phyloP scores from a whole-genome alignment of 2,888 invertebrate genomes.

The Hirtodrosophila alboralis region DNA sequence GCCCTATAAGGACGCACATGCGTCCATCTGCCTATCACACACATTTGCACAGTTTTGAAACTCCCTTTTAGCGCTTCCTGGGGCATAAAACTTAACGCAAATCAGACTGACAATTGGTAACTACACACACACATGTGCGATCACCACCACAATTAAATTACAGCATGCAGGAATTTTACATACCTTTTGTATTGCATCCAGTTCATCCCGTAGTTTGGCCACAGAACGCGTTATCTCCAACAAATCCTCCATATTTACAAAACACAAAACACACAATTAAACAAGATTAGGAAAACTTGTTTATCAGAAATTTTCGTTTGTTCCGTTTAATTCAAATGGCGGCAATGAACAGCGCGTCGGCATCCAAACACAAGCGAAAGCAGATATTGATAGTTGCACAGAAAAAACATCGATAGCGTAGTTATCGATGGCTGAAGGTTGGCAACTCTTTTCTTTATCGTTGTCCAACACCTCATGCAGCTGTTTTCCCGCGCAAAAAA shows the following conservation, averaged over 20 bases:
- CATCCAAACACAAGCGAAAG: constrained; percentile 32
- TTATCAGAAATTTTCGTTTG: not conserved
- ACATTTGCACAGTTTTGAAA: no score
- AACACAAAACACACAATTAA: constrained; percentile 5
- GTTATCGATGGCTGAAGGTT: constrained; percentile 24
- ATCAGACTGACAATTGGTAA: no score
- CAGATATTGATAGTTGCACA: no score
- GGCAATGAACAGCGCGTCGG: constrained; percentile 63
- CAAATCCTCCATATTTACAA: constrained; percentile 74
- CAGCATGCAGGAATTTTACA: not conserved
- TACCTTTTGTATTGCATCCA: constrained; percentile 60
- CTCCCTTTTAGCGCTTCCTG: no score
- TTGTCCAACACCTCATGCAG: constrained; percentile 38
- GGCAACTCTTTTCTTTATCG: constrained; percentile 16
- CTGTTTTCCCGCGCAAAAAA: constrained; percentile 60
- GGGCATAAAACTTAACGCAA: no score
- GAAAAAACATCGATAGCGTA: constrained; percentile 22
- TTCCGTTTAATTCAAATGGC: constrained; percentile 66
- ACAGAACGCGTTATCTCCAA: constrained; percentile 50
- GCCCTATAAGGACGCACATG: no score
- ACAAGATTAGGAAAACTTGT: constrained; percentile 6
- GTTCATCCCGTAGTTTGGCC: constrained; percentile 33
- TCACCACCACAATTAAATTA: no score
- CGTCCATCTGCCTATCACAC: no score
- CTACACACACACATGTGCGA: no score